Evolutionary conservation across 1,140 invertebrate species (phyloP).

Genomic region (Nixonia krombeini): DNA sequence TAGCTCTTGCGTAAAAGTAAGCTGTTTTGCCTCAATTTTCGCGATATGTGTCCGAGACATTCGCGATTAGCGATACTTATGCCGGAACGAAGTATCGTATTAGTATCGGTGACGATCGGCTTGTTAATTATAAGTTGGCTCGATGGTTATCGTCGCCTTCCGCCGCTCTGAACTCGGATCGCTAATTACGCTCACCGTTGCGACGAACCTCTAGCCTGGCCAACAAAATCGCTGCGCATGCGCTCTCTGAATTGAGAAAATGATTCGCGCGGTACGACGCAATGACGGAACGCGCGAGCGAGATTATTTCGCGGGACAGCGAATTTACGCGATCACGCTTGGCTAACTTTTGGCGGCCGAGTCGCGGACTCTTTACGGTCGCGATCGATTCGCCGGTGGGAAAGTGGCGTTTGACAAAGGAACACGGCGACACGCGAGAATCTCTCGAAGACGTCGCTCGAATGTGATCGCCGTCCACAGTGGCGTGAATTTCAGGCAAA

Average conservation of each 20-base stretch:
- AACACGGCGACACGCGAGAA: too few relatives aligned
- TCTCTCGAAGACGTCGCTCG: too few relatives aligned
- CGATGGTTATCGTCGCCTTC: conserved; percentile 37
- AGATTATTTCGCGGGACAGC: too few relatives aligned
- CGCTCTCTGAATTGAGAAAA: too few relatives aligned
- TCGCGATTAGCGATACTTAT: conserved; percentile 49
- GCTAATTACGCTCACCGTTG: conserved; percentile 35
- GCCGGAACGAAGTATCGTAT: conserved; percentile 40
- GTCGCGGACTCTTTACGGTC: too few relatives aligned
- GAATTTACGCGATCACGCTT: too few relatives aligned
- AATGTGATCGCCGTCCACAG: conserved; percentile 1
- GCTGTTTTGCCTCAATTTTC: conserved; percentile 29
- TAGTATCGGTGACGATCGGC: conserved; percentile 45
- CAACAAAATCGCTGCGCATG: conserved; percentile 22
- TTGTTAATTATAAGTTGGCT: conserved; percentile 45
- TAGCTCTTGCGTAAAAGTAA: too few relatives aligned
- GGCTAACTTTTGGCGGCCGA: too few relatives aligned
- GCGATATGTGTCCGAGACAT: conserved; percentile 34
- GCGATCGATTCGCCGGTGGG: too few relatives aligned
- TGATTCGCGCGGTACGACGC: background rate
- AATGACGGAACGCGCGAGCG: too few relatives aligned
- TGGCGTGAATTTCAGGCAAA: conserved; percentile 1
- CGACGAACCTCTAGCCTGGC: too few relatives aligned
- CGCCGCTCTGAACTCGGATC: conserved; percentile 39
- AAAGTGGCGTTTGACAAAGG: too few relatives aligned